phyloP scores from a whole-genome alignment of 2,797 vertebrate genomes.

The Lacerta viridis region DNA sequence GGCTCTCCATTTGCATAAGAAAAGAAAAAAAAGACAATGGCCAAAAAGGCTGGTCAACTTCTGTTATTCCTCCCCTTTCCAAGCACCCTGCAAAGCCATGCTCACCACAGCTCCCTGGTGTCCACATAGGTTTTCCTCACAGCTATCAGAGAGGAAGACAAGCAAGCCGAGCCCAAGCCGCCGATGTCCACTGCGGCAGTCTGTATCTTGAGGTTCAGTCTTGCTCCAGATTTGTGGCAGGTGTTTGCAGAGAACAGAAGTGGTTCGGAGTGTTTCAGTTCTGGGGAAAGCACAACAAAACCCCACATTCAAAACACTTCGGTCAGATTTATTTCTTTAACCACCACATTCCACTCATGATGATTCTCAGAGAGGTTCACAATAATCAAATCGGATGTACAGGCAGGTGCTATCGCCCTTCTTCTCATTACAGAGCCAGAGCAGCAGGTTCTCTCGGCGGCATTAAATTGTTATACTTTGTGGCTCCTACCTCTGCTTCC shows the following conservation, averaged over 20 bases:
- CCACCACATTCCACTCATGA: too few relatives aligned
- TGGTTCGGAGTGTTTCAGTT: constrained; percentile 12
- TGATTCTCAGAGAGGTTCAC: too few relatives aligned
- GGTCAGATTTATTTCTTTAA: neutral
- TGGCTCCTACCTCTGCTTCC: too few relatives aligned
- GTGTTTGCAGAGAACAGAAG: constrained; percentile 12
- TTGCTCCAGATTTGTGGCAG: constrained; percentile 3
- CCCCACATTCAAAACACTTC: neutral
- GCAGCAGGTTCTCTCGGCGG: too few relatives aligned
- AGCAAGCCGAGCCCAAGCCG: neutral
- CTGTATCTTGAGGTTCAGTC: constrained; percentile 6
- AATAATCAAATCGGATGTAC: too few relatives aligned
- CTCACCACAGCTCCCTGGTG: constrained; percentile 29
- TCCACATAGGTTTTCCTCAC: constrained; percentile 29
- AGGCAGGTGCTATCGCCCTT: too few relatives aligned
- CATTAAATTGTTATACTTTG: too few relatives aligned
- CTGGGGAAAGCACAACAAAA: neutral
- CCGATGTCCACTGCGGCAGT: constrained; percentile 5
- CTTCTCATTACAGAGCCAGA: too few relatives aligned
- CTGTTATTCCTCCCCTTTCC: neutral
- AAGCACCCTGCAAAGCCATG: neutral
- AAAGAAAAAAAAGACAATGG: neutral
- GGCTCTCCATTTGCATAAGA: neutral
- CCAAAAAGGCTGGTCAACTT: neutral
- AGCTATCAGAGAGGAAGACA: neutral